Base-by-base conservation (phyloP, 2,113 vertebrate species). In the Sebastes fasciatus region DNA sequence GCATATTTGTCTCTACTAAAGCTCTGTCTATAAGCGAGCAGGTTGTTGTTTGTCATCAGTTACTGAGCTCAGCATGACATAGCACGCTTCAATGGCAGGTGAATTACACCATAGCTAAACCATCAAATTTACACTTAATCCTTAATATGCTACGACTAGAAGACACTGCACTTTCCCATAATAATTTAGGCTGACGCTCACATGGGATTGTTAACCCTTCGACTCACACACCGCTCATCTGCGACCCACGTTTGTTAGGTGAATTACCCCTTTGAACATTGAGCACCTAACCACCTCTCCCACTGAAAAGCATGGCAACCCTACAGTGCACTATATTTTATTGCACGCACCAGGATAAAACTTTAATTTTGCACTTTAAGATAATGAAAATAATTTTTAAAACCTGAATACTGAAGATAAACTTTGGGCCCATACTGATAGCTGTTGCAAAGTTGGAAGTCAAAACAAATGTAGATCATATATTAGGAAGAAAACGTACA, bases 161-260 rank as follows among this genome's bases (percentile, higher is more conserved):
- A n/a, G 52, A 60, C 34, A 19, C 71, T 77, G 60, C 71, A 52
- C 54, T 68, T 48, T 73, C 52, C 80, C 83, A 19, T 74, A 40
- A 82, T 55, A 17, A 23, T 63, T 60, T 48, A 67, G 43, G 21
- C 74, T 86, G 71, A 73, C 11, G 16, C 62, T 80, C 86, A 88
- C 51, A 89, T 80, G 85, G 71, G 85, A 83, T 82, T 84, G 88
- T 95, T 95, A 95, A 96, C 95, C 95, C 94, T 96, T 95, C 93
- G 94, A 95, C 90, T 85, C 89, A 92, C 87, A 91, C 76, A 91
- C 93, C 92, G 93, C 71, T 91, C 84, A 87, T 88, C 90, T 93
- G 94, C 93, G 63, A 94, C 94, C 94, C 93, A 93, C 14, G 90
- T 89, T 48, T 78, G 83, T 87, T 91, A 92, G 80, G 88, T 67